Evolutionary conservation across 2,797 vertebrate species (phyloP).

Genomic region (Anguilla marmorata): DNA sequence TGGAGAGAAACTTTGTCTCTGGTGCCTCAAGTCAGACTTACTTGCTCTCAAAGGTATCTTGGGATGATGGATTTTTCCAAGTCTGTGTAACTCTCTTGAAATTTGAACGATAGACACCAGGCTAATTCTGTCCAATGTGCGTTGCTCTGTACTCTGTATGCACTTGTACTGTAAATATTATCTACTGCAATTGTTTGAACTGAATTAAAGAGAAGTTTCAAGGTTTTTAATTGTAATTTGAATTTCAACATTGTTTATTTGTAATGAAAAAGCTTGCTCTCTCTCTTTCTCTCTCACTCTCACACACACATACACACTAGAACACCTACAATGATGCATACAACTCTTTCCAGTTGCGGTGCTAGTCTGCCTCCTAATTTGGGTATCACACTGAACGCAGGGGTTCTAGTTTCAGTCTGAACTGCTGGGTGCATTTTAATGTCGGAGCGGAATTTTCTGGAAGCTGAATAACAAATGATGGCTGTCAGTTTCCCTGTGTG

Average conservation of each 20-base stretch:
- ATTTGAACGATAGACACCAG: not conserved
- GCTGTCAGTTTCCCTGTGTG: not conserved
- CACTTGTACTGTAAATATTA: not conserved
- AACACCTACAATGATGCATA: not conserved
- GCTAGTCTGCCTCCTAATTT: not conserved
- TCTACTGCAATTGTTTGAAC: not conserved
- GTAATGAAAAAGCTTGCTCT: not conserved
- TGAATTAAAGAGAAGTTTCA: not conserved
- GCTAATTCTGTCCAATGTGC: not conserved
- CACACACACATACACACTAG: not conserved
- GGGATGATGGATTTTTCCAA: not conserved
- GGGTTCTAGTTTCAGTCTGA: not conserved
- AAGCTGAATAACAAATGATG: not conserved
- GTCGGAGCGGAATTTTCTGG: not conserved
- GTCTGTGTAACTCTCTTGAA: not conserved
- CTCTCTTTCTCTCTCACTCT: not conserved
- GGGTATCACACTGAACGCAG: not conserved
- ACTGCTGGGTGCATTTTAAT: not conserved
- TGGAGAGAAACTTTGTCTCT: not conserved
- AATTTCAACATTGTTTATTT: not conserved
- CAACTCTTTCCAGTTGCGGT: not conserved
- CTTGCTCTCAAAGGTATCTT: not conserved
- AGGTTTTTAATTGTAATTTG: not conserved
- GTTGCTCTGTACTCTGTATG: not conserved
- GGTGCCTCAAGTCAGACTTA: not conserved